Base-by-base conservation (phyloP, 2,113 vertebrate species). In the Hystrix brachyura region DNA sequence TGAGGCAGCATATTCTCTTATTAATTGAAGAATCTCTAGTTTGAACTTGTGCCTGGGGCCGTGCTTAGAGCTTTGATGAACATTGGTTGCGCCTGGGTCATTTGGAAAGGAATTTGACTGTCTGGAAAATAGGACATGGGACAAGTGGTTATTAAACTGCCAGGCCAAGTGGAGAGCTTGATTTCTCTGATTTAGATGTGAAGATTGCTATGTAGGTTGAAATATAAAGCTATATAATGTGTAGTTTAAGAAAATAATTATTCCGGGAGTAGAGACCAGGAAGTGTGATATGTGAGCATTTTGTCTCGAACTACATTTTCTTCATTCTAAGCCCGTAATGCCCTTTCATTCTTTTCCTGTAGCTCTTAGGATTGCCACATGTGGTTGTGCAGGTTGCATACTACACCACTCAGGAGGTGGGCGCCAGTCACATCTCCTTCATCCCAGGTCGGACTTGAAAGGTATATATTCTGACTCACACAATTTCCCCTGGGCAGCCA, bases 191-290 rank as follows among this genome's bases (percentile, higher is more conserved):
- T 80, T 81, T 81, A 85, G 78, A 55, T 85, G 17, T 17, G 87
- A 79, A 72, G n/a, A 38, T 85, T 88, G 51, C 64, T 67, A 4
- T 88, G 0, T 60, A 59, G 76, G 5, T 85, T 90, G 55, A 83
- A 48, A 59, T 32, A 43, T 62, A 65, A 87, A 60, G 90, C 67
- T 67, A 53, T 69, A 59, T 10, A 46, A 46, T 65, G 17, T 17
- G 7, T 67, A 64, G 72, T 91, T 94, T 83, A 78, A 87, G 76
- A 72, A 91, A 59, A 83, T 38, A 90, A 86, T 94, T 94, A 82
- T 46, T 93, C 38, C 67, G 48, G n/a, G 67, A 84, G 32, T 34
- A 67, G 74, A 91, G 21, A 64, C 1, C 38, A 91, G 74, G 32
- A 57, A 72, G 14, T 93, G 14, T 93, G 25, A 27, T 29, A 57